Evolutionary conservation across 2,888 invertebrate species (phyloP).

Genomic region (Scaptomyza reducta): DNA sequence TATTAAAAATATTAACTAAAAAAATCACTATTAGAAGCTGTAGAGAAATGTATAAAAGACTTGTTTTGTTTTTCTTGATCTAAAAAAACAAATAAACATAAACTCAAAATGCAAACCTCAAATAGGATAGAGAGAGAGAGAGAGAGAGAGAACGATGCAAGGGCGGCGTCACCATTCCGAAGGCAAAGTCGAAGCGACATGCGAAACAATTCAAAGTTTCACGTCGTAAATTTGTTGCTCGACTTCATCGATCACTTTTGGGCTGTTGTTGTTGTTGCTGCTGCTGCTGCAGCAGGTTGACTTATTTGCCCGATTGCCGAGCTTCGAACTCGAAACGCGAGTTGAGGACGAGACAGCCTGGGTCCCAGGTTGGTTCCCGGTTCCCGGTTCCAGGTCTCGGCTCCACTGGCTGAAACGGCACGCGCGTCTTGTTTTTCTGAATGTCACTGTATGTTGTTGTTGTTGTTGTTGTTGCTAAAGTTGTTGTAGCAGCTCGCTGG

Average conservation of each 20-base stretch:
- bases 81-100: too few species aligned
- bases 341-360: constrained; percentile 37
- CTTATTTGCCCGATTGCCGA: constrained; percentile 60
- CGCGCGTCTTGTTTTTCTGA: constrained; percentile 73
- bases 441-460: constrained; percentile 39
- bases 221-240: constrained; percentile 83
- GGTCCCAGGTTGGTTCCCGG: constrained; percentile 23
- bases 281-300: constrained; percentile 57
- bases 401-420: constrained; percentile 61
- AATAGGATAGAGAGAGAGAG: background rate
- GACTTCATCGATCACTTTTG: constrained; percentile 84
- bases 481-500: constrained; percentile 56
- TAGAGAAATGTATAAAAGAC: too few species aligned
- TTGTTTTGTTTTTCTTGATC: too few species aligned
- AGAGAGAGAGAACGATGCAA: background rate
- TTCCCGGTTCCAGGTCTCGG: constrained; percentile 25
- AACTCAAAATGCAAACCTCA: constrained; percentile 1
- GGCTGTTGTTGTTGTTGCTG: constrained; percentile 40
- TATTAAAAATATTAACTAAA: too few species aligned
- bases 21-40: too few species aligned
- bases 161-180: constrained; percentile 37
- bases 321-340: constrained; percentile 10
- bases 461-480: constrained; percentile 32
- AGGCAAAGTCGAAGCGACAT: constrained; percentile 78
- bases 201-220: constrained; percentile 82